Base-by-base conservation (phyloP, 2,888 invertebrate species). In the Agrochola circellaris region DNA sequence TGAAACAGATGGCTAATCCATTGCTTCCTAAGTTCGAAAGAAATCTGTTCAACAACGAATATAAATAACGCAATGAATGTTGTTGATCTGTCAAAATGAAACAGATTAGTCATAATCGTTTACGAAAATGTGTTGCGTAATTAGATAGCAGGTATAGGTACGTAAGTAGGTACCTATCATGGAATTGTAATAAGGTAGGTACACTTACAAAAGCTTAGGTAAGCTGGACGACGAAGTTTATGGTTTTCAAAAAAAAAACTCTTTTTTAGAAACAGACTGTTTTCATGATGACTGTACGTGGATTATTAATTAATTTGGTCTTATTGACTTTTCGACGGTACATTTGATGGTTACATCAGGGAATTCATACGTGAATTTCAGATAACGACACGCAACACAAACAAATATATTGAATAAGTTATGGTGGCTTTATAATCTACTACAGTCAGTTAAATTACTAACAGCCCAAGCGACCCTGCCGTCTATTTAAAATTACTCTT, bases 311-410 rank as follows among this genome's bases (percentile, higher is more conserved):
- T 90, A 88, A 93, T 90, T 84, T 73, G 73, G 81, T 89, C 91
- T 88, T 93, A 93, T 93, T 92, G 93, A 92, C 93, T 90, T 92
- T 90, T 87, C 84, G 88, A 83, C 87, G 78, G 70, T 72, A 84
- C 64, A 77, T 84, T 75, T 84, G 83, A 80, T 80, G 83, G 81
- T 77, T 87, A 86, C 89, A 89, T 91, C 89, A 86, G 88, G 88
- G 87, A 87, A 86, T 87, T 79, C 77, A 84, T 68, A 76, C 73
- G 80, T 73, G 75, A 79, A 86, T 82, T 78, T 77, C 67, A 77
- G 70, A 73, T 74, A 81, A 75, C 38, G 72, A 85, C 93, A 93
- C 90, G 92, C 92, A 87, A 91, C 65, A 30, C 71, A 30, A 71
- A 79, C 80, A 77, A 61, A 23, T 51, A 7, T 30, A 30, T 68